Percentiles rank a stretch among this genome's conserved stretches.
phyloP scores from a whole-genome alignment of 2,888 invertebrate genomes.

The Xylophagus ater region DNA sequence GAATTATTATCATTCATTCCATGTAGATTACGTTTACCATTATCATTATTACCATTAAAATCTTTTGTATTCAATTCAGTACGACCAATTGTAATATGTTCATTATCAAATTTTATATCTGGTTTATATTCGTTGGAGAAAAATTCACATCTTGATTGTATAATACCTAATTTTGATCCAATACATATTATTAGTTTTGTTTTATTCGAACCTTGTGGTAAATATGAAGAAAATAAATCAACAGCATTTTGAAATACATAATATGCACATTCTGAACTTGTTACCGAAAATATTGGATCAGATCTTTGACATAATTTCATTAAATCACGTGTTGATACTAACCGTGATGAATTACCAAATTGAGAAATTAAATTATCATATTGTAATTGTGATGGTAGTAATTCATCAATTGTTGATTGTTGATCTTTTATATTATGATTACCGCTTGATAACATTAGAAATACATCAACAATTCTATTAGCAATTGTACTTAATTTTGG shows the following conservation, averaged over 20 bases:
- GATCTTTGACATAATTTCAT: constrained; percentile 84
- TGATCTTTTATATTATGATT: constrained; percentile 41
- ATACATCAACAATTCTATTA: constrained; percentile 69
- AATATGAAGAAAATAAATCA: constrained; percentile 80
- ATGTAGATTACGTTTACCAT: too few relatives aligned
- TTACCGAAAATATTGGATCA: constrained; percentile 58
- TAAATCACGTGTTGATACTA: constrained; percentile 76
- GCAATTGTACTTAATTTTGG: constrained; percentile 61
- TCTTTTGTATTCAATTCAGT: constrained; percentile 42
- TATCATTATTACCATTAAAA: too few relatives aligned
- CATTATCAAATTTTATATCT: constrained; percentile 45
- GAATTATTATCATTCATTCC: too few relatives aligned
- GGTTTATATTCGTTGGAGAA: constrained; percentile 73
- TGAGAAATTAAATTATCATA: constrained; percentile 17
- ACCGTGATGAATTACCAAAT: constrained; percentile 42
- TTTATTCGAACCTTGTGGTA: constrained; percentile 53
- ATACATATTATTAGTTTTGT: constrained; percentile 60
- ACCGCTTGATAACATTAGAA: constrained; percentile 65
- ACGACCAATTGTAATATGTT: constrained; percentile 59
- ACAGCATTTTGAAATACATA: constrained; percentile 70
- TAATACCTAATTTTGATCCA: constrained; percentile 69
- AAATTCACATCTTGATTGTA: constrained; percentile 69
- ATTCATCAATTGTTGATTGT: too few relatives aligned
- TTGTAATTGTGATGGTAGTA: too few relatives aligned
- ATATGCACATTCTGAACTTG: constrained; percentile 44